Evolutionary conservation across 2,888 invertebrate species (phyloP).

Genomic region (Tetranychus truncatus): DNA sequence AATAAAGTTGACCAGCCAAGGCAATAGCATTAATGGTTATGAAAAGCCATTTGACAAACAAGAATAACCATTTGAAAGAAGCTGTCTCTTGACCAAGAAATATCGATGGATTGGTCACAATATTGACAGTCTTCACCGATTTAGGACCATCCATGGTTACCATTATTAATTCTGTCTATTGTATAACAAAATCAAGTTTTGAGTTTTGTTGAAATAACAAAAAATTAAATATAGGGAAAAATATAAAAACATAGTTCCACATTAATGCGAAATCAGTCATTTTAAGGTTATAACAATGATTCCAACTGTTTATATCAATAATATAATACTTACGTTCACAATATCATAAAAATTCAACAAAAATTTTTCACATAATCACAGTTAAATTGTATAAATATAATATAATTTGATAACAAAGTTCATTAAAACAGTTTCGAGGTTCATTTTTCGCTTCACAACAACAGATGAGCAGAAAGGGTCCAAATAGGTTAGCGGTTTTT

Average conservation of each 20-base stretch:
- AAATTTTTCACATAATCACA: no score
- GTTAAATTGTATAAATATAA: no score
- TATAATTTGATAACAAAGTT: no score
- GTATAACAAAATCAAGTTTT: no score
- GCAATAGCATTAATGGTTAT: background rate
- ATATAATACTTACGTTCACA: no score
- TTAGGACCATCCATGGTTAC: background rate
- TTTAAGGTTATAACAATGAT: no score
- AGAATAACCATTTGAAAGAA: conserved; percentile 5
- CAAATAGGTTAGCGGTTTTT: background rate
- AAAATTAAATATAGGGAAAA: no score
- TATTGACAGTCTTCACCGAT: background rate
- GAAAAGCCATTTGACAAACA: conserved; percentile 6
- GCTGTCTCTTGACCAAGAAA: background rate
- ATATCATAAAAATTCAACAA: no score
- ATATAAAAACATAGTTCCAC: no score
- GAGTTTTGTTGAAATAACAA: no score
- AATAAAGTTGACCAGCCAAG: background rate
- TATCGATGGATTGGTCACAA: background rate
- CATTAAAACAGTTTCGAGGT: background rate
- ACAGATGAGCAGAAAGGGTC: background rate
- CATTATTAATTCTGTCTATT: background rate
- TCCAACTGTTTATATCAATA: no score
- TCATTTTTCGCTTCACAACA: background rate
- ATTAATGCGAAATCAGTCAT: no score